Base-by-base conservation (phyloP, 2,888 invertebrate species). In the Melinaea marsaeus region DNA sequence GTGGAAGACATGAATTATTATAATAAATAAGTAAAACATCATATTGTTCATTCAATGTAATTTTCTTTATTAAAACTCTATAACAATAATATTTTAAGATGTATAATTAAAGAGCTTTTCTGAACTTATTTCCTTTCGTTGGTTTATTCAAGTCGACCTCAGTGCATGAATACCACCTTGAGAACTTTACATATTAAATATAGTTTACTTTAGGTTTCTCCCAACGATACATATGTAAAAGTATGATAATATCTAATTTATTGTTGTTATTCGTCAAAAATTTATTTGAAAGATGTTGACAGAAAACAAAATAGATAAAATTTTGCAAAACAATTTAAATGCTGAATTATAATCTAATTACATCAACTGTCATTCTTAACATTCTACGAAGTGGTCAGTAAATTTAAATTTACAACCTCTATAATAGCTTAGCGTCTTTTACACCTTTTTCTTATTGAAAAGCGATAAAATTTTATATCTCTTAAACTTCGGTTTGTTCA, bases 401-500 rank as follows among this genome's bases (percentile, higher is more conserved):
- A 75, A 73, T 74, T 77, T 77, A 75, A 77, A 78, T 78, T 81
- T 80, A 78, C 78, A 75, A 75, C 75, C 75, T 69, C 75, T 73
- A 73, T 63, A 67, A 65, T 60, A 55, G 56, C 57, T 35, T 22
- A 35, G 35, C n/a, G 46, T 54, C 57, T 62, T 67, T 71, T 68
- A 64, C 70, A 68, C 65, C 63, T 65, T 58, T 22, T 48, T 57
- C 61, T 59, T 69, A 62, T 71, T 67, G 65, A 69, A 68, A 70
- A 67, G 66, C 60, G 66, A 61, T 71, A 69, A 70, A 68, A 42
- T 68, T 65, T 66, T 62, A 64, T 65, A 47, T 56, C 54, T 62
- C 68, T 51, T 68, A 68, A 68, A 68, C 60, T 58, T 58, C 58
- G 51, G 62, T 60, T 60, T 63, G 63, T 60, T 68, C 58, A 60